Conservation (phyloP, 2,888 invertebrate genomes). For the Amphipoea oculea region DNA sequence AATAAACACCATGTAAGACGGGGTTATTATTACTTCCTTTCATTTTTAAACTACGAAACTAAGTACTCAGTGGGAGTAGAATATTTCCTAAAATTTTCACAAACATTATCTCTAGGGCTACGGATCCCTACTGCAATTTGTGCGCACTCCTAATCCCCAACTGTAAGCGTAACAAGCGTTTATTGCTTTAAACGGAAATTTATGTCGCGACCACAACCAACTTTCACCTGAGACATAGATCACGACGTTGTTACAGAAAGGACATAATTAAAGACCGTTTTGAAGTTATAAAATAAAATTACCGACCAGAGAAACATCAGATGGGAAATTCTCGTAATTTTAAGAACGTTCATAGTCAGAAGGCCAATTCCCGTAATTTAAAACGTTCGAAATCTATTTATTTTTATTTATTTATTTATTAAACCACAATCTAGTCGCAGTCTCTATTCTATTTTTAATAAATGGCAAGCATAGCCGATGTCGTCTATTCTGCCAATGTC, state of each 20-base stretch:
- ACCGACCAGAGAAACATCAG: background rate
- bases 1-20: background rate
- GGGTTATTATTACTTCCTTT: background rate
- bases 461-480: too few species aligned
- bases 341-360: too few species aligned
- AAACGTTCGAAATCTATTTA: too few species aligned
- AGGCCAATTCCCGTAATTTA: too few species aligned
- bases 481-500: too few species aligned
- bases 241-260: constrained; percentile 37
- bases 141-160: constrained; percentile 51
- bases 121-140: constrained; percentile 10
- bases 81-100: background rate
- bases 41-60: background rate
- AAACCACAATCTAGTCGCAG: too few species aligned
- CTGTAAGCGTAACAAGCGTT: constrained; percentile 71
- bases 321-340: too few species aligned
- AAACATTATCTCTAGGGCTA: constrained; percentile 3
- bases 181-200: constrained; percentile 75
- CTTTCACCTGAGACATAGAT: constrained; percentile 71
- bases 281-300: background rate
- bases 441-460: too few species aligned
- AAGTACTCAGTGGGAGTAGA: background rate
- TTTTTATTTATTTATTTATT: too few species aligned
- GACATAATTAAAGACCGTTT: background rate
- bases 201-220: constrained; percentile 71